Evolutionary conservation across 2,797 vertebrate species (phyloP).

Genomic region (Pteropus rufus): DNA sequence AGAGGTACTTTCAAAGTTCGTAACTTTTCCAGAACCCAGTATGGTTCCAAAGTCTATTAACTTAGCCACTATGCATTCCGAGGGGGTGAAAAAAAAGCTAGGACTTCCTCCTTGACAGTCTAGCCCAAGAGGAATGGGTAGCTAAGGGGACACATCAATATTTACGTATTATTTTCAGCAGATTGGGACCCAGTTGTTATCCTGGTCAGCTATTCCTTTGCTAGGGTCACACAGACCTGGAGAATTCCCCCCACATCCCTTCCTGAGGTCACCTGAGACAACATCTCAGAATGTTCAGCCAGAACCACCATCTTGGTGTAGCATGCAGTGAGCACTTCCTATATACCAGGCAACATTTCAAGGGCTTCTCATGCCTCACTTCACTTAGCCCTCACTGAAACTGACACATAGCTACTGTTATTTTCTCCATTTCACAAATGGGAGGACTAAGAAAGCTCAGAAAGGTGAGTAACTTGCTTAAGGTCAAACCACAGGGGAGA

Average conservation of each 20-base stretch:
- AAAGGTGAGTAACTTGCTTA: background rate
- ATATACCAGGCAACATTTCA: background rate
- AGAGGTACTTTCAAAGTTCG: background rate
- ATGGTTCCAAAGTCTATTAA: background rate
- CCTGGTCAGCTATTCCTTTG: background rate
- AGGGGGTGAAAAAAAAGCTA: background rate
- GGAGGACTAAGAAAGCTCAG: background rate
- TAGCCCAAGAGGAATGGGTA: background rate
- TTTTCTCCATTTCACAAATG: background rate
- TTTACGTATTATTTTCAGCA: background rate
- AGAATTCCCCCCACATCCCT: background rate
- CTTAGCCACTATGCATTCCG: background rate
- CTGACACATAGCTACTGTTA: background rate
- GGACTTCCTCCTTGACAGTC: background rate
- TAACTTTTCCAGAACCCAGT: background rate
- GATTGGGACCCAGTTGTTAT: background rate
- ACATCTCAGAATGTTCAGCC: background rate
- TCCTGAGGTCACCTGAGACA: background rate
- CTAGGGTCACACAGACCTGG: background rate
- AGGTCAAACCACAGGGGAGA: background rate
- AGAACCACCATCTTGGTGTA: background rate
- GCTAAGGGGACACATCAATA: background rate
- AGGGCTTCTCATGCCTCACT: background rate
- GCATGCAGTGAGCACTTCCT: background rate
- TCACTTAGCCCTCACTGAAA: background rate